Percentiles rank a stretch among this genome's conserved stretches.
Conservation (phyloP, 2,797 vertebrate species). For the Astyanax mexicanus region DNA sequence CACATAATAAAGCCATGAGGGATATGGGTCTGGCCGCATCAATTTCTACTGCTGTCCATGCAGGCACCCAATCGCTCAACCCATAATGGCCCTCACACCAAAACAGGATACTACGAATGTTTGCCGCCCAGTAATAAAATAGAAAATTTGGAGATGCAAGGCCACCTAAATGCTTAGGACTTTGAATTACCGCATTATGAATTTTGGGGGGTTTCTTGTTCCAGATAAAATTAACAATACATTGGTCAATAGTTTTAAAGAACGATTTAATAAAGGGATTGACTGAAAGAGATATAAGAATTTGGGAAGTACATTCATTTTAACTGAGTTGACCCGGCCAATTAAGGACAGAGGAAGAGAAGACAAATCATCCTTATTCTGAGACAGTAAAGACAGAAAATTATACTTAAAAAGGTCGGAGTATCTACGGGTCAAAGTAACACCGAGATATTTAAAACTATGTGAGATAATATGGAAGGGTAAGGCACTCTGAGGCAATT, state of each 20-base stretch:
- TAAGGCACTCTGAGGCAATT: no score
- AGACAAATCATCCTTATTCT: no score
- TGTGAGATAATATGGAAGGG: no score
- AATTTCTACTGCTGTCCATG: no score
- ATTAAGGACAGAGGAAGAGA: neutral
- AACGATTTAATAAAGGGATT: neutral
- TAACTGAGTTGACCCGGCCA: neutral
- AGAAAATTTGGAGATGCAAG: neutral
- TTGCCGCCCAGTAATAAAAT: neutral
- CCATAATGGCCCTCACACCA: neutral
- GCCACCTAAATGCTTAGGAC: neutral
- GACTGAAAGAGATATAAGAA: neutral
- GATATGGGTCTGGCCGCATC: no score
- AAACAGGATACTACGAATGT: no score
- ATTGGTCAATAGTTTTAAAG: neutral
- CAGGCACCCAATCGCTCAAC: neutral
- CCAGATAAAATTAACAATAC: neutral
- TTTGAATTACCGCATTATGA: neutral
- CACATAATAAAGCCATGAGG: no score
- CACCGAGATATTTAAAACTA: no score
- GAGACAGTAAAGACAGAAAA: no score
- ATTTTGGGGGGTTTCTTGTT: neutral
- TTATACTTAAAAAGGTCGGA: neutral
- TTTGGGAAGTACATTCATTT: neutral
- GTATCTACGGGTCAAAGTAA: no score